Conservation (phyloP, 2,113 vertebrate genomes). For the Mus musculus region DNA sequence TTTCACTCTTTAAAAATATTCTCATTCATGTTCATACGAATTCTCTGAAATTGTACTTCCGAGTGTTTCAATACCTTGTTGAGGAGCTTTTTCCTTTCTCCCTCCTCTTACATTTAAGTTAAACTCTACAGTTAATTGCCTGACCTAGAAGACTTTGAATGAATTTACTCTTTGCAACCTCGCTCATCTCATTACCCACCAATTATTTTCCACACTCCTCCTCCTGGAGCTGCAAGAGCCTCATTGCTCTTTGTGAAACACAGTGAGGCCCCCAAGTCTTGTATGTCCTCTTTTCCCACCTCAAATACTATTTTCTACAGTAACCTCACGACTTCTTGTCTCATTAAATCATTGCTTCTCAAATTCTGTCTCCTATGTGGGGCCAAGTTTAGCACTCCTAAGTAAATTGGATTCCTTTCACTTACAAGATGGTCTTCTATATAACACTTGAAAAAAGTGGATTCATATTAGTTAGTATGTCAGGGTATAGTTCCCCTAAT, state of each 20-base stretch:
- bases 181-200: not conserved
- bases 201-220: not conserved
- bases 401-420: not conserved
- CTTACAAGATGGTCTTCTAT: not conserved
- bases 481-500: not conserved
- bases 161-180: not conserved
- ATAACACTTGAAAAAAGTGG: not conserved
- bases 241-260: not conserved
- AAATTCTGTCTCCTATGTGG: not conserved
- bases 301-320: not conserved
- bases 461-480: not conserved
- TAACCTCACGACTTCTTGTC: not conserved
- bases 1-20: constrained; percentile 3
- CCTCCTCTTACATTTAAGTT: not conserved
- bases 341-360: not conserved
- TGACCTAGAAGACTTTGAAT: not conserved
- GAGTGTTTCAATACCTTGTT: not conserved
- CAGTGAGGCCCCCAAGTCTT: not conserved
- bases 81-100: not conserved
- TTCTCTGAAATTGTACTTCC: not conserved
- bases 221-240: no score
- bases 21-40: not conserved
- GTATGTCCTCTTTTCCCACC: not conserved
- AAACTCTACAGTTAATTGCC: not conserved
- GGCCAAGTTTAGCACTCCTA: not conserved